These are phyloP conservation scores for Harpagifer antarcticus DNA, from an alignment of 2,797 vertebrate genomes.

Conservation along the genomic window DNA sequence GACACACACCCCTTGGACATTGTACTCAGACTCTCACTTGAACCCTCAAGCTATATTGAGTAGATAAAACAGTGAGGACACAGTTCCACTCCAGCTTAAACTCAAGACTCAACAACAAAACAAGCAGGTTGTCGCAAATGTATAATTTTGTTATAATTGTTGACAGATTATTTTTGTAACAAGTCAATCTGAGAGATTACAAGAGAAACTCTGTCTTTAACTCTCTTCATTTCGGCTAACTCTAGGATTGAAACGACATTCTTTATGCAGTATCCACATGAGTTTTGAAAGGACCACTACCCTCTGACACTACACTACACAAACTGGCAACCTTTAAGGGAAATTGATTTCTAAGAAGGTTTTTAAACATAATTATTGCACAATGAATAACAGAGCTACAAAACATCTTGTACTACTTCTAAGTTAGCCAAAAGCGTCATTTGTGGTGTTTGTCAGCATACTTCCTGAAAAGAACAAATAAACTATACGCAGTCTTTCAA, in stretches of 20 bases:
- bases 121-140: not conserved
- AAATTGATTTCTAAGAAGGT: slow-evolving; percentile 21
- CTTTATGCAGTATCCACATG: not conserved
- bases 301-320: not conserved
- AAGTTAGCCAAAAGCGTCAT: slow-evolving; percentile 10
- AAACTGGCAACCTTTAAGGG: slow-evolving; percentile 9
- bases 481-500: not conserved
- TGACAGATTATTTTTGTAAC: not conserved
- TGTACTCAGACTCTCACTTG: slow-evolving; percentile 2
- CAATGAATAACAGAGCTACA: slow-evolving; percentile 26
- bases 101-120: not conserved
- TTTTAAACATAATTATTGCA: slow-evolving; percentile 23
- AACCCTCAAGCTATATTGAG: slow-evolving; percentile 22
- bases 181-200: not conserved
- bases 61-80: slow-evolving; percentile 44
- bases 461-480: slow-evolving; percentile 6
- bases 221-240: not conserved
- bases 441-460: slow-evolving; percentile 23
- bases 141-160: not conserved
- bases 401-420: slow-evolving; percentile 24
- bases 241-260: not conserved
- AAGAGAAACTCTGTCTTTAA: not conserved
- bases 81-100: too few species aligned
- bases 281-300: slow-evolving; percentile 21
- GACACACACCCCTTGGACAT: slow-evolving; percentile 47